phyloP scores from a whole-genome alignment of 2,113 vertebrate genomes.

The Nothoprocta perdicaria region DNA sequence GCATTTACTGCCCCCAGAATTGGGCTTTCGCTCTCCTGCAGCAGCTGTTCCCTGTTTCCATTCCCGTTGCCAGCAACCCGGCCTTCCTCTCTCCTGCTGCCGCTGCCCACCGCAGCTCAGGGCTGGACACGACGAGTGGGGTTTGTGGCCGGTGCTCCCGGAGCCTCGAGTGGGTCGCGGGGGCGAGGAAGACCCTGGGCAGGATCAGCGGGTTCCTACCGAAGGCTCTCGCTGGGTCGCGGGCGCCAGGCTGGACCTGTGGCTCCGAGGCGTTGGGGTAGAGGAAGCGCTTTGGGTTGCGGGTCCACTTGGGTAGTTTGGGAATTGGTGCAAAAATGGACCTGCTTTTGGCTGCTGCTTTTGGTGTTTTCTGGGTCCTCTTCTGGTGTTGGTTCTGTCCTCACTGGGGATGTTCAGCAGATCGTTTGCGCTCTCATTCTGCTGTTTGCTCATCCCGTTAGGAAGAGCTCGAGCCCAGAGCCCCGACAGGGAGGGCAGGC shows the following conservation, averaged over 20 bases:
- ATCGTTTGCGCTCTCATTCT: background rate
- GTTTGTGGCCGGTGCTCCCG: background rate
- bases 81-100: background rate
- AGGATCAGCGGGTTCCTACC: background rate
- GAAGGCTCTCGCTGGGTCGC: background rate
- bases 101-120: background rate
- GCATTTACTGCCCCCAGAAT: background rate
- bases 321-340: fast-evolving
- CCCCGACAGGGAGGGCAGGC: fast-evolving
- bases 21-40: background rate
- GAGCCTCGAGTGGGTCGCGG: fast-evolving
- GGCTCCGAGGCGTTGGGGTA: background rate
- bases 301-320: background rate
- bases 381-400: background rate
- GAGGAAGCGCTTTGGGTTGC: background rate
- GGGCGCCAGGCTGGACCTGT: background rate
- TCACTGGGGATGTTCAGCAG: background rate
- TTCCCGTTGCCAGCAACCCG: background rate
- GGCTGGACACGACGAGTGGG: fast-evolving
- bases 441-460: fast-evolving
- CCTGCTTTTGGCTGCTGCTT: background rate
- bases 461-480: background rate
- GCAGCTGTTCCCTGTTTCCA: background rate
- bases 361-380: background rate
- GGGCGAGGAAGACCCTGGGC: too few species aligned